Base-by-base conservation (phyloP, 1,140 invertebrate species). In the Ostrea edulis region DNA sequence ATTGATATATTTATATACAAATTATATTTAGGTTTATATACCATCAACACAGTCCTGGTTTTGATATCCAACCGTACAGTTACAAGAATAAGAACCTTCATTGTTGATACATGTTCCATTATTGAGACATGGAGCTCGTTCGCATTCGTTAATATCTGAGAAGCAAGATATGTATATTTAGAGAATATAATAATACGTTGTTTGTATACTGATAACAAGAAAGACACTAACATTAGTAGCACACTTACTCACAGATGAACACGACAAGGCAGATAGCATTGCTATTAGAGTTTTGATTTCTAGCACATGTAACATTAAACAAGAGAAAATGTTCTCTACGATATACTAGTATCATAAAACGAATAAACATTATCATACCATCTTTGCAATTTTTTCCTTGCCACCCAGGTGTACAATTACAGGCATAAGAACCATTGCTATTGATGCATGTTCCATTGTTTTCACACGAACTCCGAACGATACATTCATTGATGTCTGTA, bases 391-490 rank as follows among this genome's bases (percentile, higher is more conserved):
- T 20, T 99, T 99, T 14, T 99, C 99, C 29, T 97, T 97, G 35
- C 93, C 99, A 99, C 82, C 99, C 99, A 35, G 97, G 96, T 20
- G 98, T 98, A 95, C 99, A 99, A n/a, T 85, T 58, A 89, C 94
- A 95, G 11, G 81, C 87, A 88, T 93, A 94, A 44, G 82, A 87
- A 9, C 89, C 90, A 29, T 93, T 89, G 0, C 83, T 97, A 94
- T 99, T 98, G 8, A 98, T 94, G 93, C 99, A 99, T 0, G 98
- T 98, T 0, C 98, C 98, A 0, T 98, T 98, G 95, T 99, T 99
- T 93, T 98, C 97, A 95, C 98, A 99, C 0, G 98, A 98, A 68
- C 91, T 44, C 35, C 35, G 53, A 8, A 8, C 11, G 14, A 62
- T 35, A 71, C 88, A 89, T 71, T 89, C 88, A 71, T 89, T 22